A percentile compares a stretch with the other conserved stretches of the same genome.
phyloP scores from a whole-genome alignment of 2,888 invertebrate species.

The Blera fallax region DNA sequence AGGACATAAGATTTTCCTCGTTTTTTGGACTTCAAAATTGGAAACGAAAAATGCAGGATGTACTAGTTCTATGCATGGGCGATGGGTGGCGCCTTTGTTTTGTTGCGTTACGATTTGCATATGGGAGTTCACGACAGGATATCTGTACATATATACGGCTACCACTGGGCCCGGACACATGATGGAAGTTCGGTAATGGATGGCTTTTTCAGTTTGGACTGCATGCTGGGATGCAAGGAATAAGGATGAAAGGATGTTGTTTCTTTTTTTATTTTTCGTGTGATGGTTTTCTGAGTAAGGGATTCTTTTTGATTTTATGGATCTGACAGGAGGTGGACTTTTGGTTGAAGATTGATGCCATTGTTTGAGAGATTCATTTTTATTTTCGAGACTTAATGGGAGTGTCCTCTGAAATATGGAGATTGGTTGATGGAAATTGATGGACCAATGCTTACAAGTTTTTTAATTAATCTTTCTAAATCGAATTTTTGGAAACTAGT shows the following conservation, averaged over 20 bases:
- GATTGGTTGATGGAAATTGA: slow-evolving; percentile 37
- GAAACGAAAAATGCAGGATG: slow-evolving; percentile 58
- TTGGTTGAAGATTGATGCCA: slow-evolving; percentile 70
- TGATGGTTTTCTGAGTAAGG: not conserved
- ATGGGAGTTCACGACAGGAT: not conserved
- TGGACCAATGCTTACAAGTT: not conserved
- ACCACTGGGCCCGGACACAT: slow-evolving; percentile 57
- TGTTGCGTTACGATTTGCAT: slow-evolving; percentile 71
- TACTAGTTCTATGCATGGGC: slow-evolving; percentile 18
- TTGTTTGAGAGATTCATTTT: slow-evolving; percentile 63
- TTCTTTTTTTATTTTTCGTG: not conserved
- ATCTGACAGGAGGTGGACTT: slow-evolving; percentile 69
- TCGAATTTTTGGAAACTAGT: not conserved
- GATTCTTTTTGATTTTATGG: slow-evolving; percentile 63
- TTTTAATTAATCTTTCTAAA: slow-evolving; percentile 21
- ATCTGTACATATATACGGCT: not conserved
- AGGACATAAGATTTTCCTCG: slow-evolving; percentile 53
- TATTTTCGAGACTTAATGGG: slow-evolving; percentile 43
- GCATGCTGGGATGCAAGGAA: slow-evolving; percentile 42
- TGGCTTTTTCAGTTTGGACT: slow-evolving; percentile 60
- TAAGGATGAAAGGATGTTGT: slow-evolving; percentile 1
- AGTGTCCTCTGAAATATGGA: slow-evolving; percentile 55
- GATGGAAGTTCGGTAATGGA: slow-evolving; percentile 68
- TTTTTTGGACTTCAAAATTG: slow-evolving; percentile 6
- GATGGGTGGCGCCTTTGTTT: slow-evolving; percentile 57